Evolutionary conservation across 2,888 invertebrate species (phyloP).

Genomic region (Dynastes hyllus): DNA sequence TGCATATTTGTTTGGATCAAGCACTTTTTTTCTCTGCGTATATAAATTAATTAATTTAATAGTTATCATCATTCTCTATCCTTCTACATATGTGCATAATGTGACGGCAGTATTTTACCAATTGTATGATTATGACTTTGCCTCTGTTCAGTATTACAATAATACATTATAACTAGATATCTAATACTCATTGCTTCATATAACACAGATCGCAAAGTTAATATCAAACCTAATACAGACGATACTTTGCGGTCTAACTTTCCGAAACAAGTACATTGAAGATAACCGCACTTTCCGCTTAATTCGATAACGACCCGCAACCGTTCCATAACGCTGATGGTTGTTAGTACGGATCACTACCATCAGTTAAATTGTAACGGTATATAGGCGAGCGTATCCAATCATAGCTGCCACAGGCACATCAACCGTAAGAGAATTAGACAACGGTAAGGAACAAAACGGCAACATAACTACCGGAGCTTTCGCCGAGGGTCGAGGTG

Average conservation of each 20-base stretch:
- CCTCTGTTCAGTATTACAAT: no score
- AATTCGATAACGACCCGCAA: conserved; percentile 43
- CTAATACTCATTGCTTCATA: no score
- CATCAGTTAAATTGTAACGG: conserved; percentile 32
- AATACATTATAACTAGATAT: no score
- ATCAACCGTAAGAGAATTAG: conserved; percentile 36
- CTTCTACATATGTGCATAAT: no score
- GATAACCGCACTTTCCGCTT: conserved; percentile 29
- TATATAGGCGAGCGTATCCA: conserved; percentile 12
- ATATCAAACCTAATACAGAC: background rate
- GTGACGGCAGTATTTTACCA: no score
- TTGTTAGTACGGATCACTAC: conserved; percentile 32
- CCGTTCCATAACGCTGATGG: conserved; percentile 29
- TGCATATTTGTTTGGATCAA: no score
- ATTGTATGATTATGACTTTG: no score
- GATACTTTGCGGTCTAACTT: conserved; percentile 13
- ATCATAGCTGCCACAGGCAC: conserved; percentile 42
- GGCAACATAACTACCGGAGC: conserved; percentile 18
- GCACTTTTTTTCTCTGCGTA: no score
- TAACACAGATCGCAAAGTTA: background rate
- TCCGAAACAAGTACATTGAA: background rate
- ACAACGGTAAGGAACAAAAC: conserved; percentile 27
- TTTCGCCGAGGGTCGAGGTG: conserved; percentile 25
- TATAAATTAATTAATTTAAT: no score
- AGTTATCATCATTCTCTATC: no score